Evolutionary conservation across 2,888 invertebrate genomes (phyloP).

Genomic region (Drosophila kanekoi): DNA sequence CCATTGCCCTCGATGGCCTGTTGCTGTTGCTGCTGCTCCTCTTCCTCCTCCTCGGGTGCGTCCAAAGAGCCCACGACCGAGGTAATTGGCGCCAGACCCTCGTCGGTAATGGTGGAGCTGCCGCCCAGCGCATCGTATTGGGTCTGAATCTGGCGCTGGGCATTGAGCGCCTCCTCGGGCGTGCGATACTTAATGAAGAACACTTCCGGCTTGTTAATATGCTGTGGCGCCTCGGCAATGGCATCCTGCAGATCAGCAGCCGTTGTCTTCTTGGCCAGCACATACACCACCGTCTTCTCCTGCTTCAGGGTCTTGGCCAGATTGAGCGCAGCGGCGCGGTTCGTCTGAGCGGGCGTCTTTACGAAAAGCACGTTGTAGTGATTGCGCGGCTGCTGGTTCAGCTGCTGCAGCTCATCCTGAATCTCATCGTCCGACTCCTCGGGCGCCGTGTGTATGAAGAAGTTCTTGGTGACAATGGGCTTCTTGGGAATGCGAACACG

Average conservation of each 20-base stretch:
- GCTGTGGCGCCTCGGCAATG: constrained; percentile 80
- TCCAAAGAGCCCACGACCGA: constrained; percentile 84
- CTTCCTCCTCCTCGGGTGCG: constrained; percentile 74
- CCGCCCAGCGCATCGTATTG: constrained; percentile 84
- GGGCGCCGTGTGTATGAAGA: constrained; percentile 84
- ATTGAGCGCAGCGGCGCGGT: constrained; percentile 80
- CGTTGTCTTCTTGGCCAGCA: constrained; percentile 83
- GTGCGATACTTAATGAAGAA: constrained; percentile 85
- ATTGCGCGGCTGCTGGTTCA: constrained; percentile 81
- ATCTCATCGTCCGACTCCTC: constrained; percentile 84
- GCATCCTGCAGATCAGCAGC: constrained; percentile 83
- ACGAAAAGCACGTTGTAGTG: constrained; percentile 85
- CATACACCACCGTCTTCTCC: constrained; percentile 85
- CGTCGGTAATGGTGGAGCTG: constrained; percentile 82
- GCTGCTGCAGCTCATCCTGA: constrained; percentile 80
- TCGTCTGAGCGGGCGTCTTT: constrained; percentile 83
- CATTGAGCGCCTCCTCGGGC: constrained; percentile 83
- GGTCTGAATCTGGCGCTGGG: constrained; percentile 84
- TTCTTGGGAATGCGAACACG: constrained; percentile 75
- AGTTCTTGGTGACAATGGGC: constrained; percentile 84
- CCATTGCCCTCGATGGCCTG: constrained; percentile 27
- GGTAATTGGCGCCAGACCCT: constrained; percentile 83
- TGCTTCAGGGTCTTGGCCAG: constrained; percentile 82
- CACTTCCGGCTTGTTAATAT: constrained; percentile 84
- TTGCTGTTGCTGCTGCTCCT: constrained; percentile 61